A percentile compares a stretch with the other conserved stretches of the same genome.
These are phyloP conservation scores for cattle (Bos taurus) DNA, from an alignment of 2,113 vertebrate species.

Conservation along the genomic window DNA sequence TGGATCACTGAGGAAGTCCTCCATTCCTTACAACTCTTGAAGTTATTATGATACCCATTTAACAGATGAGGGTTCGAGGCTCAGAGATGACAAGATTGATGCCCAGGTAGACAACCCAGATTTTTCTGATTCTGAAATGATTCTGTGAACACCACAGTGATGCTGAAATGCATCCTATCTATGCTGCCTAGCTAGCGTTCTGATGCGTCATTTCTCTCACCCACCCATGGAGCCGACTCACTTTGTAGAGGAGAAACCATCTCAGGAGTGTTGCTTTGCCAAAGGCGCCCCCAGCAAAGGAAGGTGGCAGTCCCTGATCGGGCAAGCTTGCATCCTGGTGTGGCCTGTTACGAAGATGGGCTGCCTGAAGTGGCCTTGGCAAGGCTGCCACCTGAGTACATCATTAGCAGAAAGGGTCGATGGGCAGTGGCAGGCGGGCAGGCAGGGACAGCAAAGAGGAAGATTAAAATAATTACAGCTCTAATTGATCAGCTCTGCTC, in stretches of 20 bases:
- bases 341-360: not conserved
- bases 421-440: constrained; percentile 13
- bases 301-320: not conserved
- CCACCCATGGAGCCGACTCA: not conserved
- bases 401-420: constrained; percentile 29
- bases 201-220: not conserved
- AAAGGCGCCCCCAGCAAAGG: not conserved
- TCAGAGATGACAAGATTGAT: not conserved
- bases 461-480: constrained; percentile 69
- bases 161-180: not conserved
- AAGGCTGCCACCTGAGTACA: constrained; percentile 22
- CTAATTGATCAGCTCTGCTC: constrained; percentile 66
- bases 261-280: not conserved
- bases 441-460: not conserved
- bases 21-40: not conserved
- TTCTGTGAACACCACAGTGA: not conserved
- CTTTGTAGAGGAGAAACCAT: not conserved
- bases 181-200: not conserved
- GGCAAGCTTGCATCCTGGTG: not conserved
- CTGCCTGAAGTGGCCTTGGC: not conserved
- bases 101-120: not conserved
- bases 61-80: not conserved
- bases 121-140: not conserved
- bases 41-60: not conserved
- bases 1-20: not conserved